Base-by-base conservation (phyloP, 1,140 invertebrate genomes). In the Microvelia longipes region DNA sequence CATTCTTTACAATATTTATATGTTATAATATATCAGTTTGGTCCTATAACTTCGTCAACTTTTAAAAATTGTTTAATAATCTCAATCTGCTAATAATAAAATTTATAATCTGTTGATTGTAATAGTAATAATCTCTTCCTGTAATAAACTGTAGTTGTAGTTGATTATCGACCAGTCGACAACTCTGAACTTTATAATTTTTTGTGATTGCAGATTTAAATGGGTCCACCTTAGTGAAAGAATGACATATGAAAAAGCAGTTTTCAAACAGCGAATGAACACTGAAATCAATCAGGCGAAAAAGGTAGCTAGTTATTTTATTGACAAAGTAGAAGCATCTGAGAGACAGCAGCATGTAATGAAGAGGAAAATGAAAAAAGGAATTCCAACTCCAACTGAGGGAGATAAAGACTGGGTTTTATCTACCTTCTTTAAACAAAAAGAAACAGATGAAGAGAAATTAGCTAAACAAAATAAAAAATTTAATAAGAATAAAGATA, bases 191-290 rank as follows among this genome's bases (percentile, higher is more conserved):
- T n/a, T n/a, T n/a, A n/a, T n/a, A n/a, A n/a, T 66, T 70, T 29
- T 28, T 69, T 71, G 67, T 73, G 67, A 67, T 75, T 75, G 26
- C 62, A 87, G 92, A 73, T 98, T 98, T 78, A 96, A 96, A 80
- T 98, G 96, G 96, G 83, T 88, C 66, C 94, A 98, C 82, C 82
- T 98, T 25, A 92, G 90, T 77, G 96, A 98, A 81, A 85, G 93
- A 75, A 81, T 98, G 70, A 88, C 90, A 19, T 96, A 97, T 81
- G 95, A 98, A 80, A 88, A 88, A 78, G 92, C 92, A 29, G 89
- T 93, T 5, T 87, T 88, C 73, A 89, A 92, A 77, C 93, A 97
- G 78, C 86, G 90, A 78, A 78, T 97, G 62, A 80, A 89, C 72
- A 86, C 89, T 24, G 96, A 98, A 83, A 91, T 98, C 66, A 85